phyloP scores from a whole-genome alignment of 2,888 invertebrate genomes.

The Megamerina dolium region DNA sequence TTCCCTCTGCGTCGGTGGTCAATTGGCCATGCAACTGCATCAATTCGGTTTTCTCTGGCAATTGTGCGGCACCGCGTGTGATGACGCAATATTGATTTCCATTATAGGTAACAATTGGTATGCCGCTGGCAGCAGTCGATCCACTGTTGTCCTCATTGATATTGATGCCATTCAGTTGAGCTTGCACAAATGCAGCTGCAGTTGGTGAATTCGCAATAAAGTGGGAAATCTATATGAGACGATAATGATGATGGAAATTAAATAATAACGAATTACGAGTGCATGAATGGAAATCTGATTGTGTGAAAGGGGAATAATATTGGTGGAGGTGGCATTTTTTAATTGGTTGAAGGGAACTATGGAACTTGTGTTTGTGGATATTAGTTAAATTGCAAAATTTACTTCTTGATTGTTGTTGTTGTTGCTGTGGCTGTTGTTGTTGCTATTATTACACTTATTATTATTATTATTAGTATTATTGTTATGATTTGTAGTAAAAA shows the following conservation, averaged over 20 bases:
- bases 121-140: conserved; percentile 18
- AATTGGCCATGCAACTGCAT: conserved; percentile 27
- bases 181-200: conserved; percentile 41
- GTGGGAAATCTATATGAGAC: conserved; percentile 46
- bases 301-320: not conserved
- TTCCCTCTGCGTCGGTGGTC: conserved; percentile 25
- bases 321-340: too few relatives aligned
- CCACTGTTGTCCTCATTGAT: conserved; percentile 5
- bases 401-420: conserved; percentile 36
- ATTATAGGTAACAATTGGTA: conserved; percentile 44
- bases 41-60: conserved; percentile 28
- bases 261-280: conserved; percentile 2
- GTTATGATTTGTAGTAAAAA: conserved; percentile 28
- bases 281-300: too few relatives aligned
- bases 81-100: conserved; percentile 43
- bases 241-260: conserved; percentile 23
- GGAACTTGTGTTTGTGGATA: conserved; percentile 10
- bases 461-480: conserved; percentile 20
- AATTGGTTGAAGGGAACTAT: too few relatives aligned
- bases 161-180: conserved; percentile 32
- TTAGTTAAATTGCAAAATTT: conserved; percentile 25
- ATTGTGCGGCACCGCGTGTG: conserved; percentile 26
- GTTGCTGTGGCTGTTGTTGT: conserved; percentile 18
- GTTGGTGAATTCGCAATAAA: conserved; percentile 44
- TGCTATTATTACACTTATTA: conserved; percentile 15